Evolutionary conservation across 2,797 vertebrate genomes (phyloP).

Genomic region (Fringilla coelebs): DNA sequence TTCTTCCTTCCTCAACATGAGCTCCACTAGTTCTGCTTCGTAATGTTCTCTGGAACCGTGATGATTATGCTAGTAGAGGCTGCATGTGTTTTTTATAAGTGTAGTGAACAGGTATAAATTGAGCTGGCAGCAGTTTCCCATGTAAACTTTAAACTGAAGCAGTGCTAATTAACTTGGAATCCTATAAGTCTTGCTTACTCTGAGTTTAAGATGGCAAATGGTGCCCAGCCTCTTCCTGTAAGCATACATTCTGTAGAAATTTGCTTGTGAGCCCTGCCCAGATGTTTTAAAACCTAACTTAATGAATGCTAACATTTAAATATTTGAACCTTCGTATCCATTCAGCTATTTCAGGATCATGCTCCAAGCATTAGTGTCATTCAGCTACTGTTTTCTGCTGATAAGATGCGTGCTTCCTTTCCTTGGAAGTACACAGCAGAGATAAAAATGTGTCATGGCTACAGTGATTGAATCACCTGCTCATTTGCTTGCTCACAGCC

Average conservation of each 20-base stretch:
- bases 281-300: background rate
- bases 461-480: background rate
- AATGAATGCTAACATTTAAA: background rate
- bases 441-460: background rate
- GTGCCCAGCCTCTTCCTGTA: conserved; percentile 3
- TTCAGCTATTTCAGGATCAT: background rate
- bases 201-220: background rate
- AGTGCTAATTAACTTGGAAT: background rate
- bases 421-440: background rate
- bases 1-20: background rate
- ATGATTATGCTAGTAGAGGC: background rate
- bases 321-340: background rate
- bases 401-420: background rate
- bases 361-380: background rate
- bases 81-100: background rate
- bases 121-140: background rate
- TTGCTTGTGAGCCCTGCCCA: background rate
- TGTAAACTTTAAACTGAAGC: background rate
- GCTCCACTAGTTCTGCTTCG: background rate
- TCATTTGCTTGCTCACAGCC: background rate
- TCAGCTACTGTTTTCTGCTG: background rate
- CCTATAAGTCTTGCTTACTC: background rate
- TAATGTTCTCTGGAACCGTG: background rate
- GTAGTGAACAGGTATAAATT: background rate
- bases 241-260: background rate